Evolutionary conservation across 2,888 invertebrate species (phyloP), one percentile per base, ranked within the genome.

Genomic region (Gymnoscelis rufifasciata): DNA sequence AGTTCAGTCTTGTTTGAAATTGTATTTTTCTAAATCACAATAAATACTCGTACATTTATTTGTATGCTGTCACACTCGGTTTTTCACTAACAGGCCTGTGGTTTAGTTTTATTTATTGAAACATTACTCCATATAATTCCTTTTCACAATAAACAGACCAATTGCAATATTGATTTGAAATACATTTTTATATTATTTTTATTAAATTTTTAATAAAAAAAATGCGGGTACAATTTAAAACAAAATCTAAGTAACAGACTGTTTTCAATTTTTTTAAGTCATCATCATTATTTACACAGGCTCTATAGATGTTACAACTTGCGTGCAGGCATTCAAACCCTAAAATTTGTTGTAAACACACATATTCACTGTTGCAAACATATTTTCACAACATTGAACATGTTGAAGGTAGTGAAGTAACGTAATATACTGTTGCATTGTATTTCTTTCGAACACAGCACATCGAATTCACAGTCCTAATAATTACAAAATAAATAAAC

Each of bases 401-500:
- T 66, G 69, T 59, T 61, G 38, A 15, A 47, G 28, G 30, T 30
- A 54, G 55, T 58, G 30, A 35, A 31, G 35, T 46, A 33, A 45
- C 19, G 35, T 38, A 50, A 43, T 13, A 38, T 10, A 29, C 36
- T 38, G 58, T 65, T 41, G 58, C 13, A 30, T 65, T 64, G 64
- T 61, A 66, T 63, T 59, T 33, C 59, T 55, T 56, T 53, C 61
- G 57, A 54, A 49, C 49, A 50, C 43, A 38, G 41, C 28, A 64
- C 64, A 62, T 59, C 59, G 64, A 59, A 62, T 63, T 64, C 53
- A 54, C 66, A 57, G 52, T 44, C 50, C n/a, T 45, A 64, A 57
- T 57, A 49, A 58, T 68, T 70, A 74, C 68, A 65, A 66, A 84
- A 86, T 86, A 86, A 86, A 84, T 86, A 81, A n/a, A 81, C 83